phyloP scores from a whole-genome alignment of 2,797 vertebrate species.

The Onychomys arenicola region DNA sequence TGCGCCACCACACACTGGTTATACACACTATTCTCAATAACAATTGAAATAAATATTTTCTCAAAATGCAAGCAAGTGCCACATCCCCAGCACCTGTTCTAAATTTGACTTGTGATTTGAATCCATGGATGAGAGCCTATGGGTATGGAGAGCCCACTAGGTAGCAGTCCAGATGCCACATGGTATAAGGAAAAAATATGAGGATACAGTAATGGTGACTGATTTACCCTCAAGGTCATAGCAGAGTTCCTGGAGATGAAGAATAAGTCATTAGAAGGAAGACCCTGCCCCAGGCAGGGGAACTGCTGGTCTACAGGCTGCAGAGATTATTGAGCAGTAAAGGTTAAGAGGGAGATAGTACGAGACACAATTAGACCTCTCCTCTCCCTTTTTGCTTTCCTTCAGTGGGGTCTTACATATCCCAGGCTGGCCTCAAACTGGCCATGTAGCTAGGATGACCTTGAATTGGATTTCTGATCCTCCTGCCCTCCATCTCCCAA shows the following conservation, averaged over 20 bases:
- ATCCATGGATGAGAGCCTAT: neutral
- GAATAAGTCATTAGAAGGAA: neutral
- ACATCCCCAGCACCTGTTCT: neutral
- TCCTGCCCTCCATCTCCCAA: neutral
- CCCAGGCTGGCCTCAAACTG: neutral
- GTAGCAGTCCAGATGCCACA: neutral
- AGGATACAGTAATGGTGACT: neutral
- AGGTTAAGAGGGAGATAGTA: neutral
- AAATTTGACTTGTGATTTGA: neutral
- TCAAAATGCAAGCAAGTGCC: neutral
- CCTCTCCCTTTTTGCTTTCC: neutral
- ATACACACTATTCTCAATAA: neutral
- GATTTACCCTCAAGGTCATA: neutral
- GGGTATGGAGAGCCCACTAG: neutral
- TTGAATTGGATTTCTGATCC: neutral
- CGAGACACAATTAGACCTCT: neutral
- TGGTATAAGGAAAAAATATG: neutral
- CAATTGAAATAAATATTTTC: neutral
- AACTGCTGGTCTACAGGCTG: neutral
- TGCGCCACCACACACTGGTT: neutral
- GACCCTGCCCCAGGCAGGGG: neutral
- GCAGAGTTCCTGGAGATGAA: neutral
- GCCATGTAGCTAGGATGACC: neutral
- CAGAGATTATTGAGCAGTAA: neutral
- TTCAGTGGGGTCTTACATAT: neutral